Conservation (phyloP, 2,797 vertebrate genomes). For the Macroramphosus scolopax region DNA sequence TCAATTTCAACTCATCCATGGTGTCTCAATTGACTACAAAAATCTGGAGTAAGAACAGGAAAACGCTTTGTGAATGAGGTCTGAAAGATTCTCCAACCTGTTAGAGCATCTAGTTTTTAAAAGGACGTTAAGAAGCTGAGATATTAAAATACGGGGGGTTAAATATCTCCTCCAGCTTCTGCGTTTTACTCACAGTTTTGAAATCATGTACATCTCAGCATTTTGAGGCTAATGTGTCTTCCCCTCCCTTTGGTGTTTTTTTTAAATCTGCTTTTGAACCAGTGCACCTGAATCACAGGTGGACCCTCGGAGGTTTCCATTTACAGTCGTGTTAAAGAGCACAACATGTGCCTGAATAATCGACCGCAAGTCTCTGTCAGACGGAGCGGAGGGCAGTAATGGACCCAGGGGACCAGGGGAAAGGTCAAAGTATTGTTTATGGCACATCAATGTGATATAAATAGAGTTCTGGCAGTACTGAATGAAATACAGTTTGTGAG, state of each 20-base stretch:
- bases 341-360: constrained; percentile 6
- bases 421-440: constrained; percentile 43
- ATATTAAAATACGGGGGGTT: constrained; percentile 22
- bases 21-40: too few relatives aligned
- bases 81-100: too few relatives aligned
- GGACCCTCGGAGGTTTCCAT: constrained; percentile 12
- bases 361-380: constrained; percentile 12
- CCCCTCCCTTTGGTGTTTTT: constrained; percentile 37
- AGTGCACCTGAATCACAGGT: constrained; percentile 18
- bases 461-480: constrained; percentile 40
- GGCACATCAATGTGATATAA: constrained; percentile 39
- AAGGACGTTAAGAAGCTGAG: constrained; percentile 22
- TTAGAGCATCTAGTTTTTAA: too few relatives aligned
- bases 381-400: constrained; percentile 27
- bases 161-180: constrained; percentile 20
- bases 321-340: constrained; percentile 6
- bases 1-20: too few relatives aligned
- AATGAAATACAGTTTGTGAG: constrained; percentile 6
- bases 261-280: constrained; percentile 38
- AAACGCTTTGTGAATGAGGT: too few relatives aligned
- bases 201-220: too few relatives aligned
- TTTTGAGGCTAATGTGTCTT: too few relatives aligned
- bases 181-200: too few relatives aligned
- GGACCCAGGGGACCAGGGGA: constrained; percentile 33
- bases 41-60: too few relatives aligned